phyloP scores from a whole-genome alignment of 2,113 vertebrate genomes.

The Periophthalmodon schlosseri region DNA sequence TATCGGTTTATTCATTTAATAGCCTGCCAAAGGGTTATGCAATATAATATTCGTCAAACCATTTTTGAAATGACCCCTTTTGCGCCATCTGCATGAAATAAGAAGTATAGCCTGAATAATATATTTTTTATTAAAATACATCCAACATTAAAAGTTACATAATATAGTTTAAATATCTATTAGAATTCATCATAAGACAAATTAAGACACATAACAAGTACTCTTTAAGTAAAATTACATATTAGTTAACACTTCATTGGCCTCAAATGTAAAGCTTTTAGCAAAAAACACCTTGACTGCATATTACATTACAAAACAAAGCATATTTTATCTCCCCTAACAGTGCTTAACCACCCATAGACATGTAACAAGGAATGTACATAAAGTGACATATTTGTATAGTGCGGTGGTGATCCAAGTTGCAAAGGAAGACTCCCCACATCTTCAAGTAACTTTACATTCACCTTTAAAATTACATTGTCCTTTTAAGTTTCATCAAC shows the following conservation, averaged over 20 bases:
- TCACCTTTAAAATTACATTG: constrained; percentile 25
- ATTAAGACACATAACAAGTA: constrained; percentile 28
- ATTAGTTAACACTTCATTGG: constrained; percentile 20
- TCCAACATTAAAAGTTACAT: constrained; percentile 65
- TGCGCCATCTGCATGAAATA: not conserved
- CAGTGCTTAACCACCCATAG: constrained; percentile 22
- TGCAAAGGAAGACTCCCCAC: constrained; percentile 25
- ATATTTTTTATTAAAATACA: constrained; percentile 69
- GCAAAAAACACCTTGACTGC: constrained; percentile 45
- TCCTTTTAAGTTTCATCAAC: constrained; percentile 51
- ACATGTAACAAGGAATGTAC: constrained; percentile 39
- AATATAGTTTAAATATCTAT: constrained; percentile 1
- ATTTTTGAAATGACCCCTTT: not conserved
- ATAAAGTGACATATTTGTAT: constrained; percentile 50
- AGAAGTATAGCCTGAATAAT: constrained; percentile 11
- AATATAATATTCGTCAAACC: too few species aligned
- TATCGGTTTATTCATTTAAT: not conserved
- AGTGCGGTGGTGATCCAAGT: constrained; percentile 14
- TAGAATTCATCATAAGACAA: constrained; percentile 16
- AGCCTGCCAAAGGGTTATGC: not conserved
- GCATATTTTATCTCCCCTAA: constrained; percentile 23
- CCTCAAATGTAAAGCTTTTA: constrained; percentile 33
- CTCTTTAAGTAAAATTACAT: constrained; percentile 40
- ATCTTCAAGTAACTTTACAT: constrained; percentile 13
- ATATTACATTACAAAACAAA: constrained; percentile 66